Percentiles rank a stretch among this genome's conserved stretches.
Evolutionary conservation across 2,113 vertebrate species (phyloP).

Genomic region (Scomber scombrus): DNA sequence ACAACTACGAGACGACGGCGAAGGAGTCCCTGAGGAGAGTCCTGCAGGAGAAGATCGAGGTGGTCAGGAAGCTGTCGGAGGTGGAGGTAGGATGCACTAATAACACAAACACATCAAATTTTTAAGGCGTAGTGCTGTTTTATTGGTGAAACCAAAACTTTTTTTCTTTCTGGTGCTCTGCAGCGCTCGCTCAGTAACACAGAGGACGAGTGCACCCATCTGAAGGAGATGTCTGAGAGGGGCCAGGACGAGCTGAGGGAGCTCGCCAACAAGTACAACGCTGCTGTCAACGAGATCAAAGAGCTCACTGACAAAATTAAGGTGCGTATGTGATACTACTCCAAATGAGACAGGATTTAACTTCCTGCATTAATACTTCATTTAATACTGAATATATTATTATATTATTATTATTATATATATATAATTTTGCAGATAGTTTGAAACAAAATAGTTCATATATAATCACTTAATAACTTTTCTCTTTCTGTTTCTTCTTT

Average conservation of each 20-base stretch:
- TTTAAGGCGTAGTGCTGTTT: not conserved
- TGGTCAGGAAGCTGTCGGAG: conserved; percentile 97
- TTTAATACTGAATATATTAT: no score
- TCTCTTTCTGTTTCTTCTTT: no score
- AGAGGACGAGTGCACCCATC: conserved; percentile 98
- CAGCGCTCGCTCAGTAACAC: conserved; percentile 97
- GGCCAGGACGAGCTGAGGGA: conserved; percentile 96
- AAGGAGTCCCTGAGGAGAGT: conserved; percentile 99
- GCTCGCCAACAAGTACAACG: conserved; percentile 98
- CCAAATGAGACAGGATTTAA: not conserved
- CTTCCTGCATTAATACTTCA: no score
- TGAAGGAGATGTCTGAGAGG: conserved; percentile 98
- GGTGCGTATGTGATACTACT: conserved; percentile 75
- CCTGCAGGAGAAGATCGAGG: conserved; percentile 99
- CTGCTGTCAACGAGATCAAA: conserved; percentile 97
- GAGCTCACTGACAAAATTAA: conserved; percentile 98
- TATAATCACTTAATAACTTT: no score
- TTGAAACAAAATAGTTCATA: no score
- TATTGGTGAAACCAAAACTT: not conserved
- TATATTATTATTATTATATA: no score
- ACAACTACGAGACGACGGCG: conserved; percentile 98
- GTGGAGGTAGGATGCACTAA: conserved; percentile 89
- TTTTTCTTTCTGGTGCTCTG: not conserved
- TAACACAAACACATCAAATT: accelerated
- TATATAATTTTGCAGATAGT: no score